Percentiles rank a stretch among this genome's conserved stretches.
Evolutionary conservation across 2,888 invertebrate species (phyloP).

Genomic region (Noctua comes): DNA sequence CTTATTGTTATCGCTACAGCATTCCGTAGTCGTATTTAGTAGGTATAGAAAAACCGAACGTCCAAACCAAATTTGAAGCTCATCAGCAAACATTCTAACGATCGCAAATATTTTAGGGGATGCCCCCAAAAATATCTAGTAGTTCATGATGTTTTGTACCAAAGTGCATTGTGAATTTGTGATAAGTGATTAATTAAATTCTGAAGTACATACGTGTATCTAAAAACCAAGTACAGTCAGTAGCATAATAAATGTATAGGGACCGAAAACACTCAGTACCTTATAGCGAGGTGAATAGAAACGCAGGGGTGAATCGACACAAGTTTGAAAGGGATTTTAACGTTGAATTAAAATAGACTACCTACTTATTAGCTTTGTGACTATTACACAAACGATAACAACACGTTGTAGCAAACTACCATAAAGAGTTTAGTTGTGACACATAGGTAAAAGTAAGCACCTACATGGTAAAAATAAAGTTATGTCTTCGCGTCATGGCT

Average conservation of each 20-base stretch:
- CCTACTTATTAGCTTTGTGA: neutral
- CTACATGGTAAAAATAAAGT: too few relatives aligned
- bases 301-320: neutral
- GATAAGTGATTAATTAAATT: neutral
- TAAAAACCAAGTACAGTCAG: neutral
- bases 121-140: neutral
- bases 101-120: neutral
- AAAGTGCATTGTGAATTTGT: neutral
- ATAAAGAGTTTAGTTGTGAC: too few relatives aligned
- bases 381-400: neutral
- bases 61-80: neutral
- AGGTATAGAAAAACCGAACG: neutral
- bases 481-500: neutral
- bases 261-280: neutral
- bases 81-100: neutral
- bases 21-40: neutral
- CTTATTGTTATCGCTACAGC: neutral
- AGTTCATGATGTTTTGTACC: neutral
- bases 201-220: neutral
- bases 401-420: neutral
- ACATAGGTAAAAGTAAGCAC: too few relatives aligned
- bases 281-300: neutral
- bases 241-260: neutral
- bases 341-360: neutral
- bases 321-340: neutral